These are phyloP conservation scores for Pao palembangensis DNA, from an alignment of 2,113 vertebrate genomes.

Conservation along the genomic window DNA sequence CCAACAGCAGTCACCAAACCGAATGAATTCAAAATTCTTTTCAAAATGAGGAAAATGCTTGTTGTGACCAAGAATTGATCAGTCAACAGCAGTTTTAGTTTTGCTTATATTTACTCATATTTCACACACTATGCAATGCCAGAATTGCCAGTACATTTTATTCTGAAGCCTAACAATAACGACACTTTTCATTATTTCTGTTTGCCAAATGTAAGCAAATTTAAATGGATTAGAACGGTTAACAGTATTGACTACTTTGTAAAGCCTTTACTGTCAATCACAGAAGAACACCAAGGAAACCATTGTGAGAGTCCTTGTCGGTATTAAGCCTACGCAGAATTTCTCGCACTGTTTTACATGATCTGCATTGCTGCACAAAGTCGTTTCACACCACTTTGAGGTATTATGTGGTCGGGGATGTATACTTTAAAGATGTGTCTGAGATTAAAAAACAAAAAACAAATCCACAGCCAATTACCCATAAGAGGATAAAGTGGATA, in stretches of 20 bases:
- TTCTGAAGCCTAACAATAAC: not conserved
- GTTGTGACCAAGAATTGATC: too few relatives aligned
- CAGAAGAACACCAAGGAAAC: constrained; percentile 6
- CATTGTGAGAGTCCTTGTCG: constrained; percentile 17
- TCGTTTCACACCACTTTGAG: constrained; percentile 40
- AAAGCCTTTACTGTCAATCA: not conserved
- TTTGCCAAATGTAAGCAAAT: not conserved
- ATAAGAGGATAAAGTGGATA: constrained; percentile 37
- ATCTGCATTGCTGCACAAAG: constrained; percentile 31
- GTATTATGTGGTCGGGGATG: constrained; percentile 42
- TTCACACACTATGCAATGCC: too few relatives aligned
- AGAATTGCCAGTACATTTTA: not conserved
- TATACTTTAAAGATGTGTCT: constrained; percentile 52
- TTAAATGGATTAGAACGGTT: not conserved
- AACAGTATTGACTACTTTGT: not conserved
- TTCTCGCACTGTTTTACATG: constrained; percentile 28
- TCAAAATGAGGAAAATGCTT: too few relatives aligned
- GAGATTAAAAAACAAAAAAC: constrained; percentile 50
- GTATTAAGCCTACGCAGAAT: constrained; percentile 26
- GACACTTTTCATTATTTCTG: too few relatives aligned
- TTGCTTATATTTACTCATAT: too few relatives aligned
- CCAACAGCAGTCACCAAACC: too few relatives aligned
- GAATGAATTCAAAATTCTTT: too few relatives aligned
- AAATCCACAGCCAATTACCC: constrained; percentile 52
- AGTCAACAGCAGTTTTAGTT: too few relatives aligned